Evolutionary conservation across 2,797 vertebrate genomes (phyloP).

Genomic region (Mus caroli): DNA sequence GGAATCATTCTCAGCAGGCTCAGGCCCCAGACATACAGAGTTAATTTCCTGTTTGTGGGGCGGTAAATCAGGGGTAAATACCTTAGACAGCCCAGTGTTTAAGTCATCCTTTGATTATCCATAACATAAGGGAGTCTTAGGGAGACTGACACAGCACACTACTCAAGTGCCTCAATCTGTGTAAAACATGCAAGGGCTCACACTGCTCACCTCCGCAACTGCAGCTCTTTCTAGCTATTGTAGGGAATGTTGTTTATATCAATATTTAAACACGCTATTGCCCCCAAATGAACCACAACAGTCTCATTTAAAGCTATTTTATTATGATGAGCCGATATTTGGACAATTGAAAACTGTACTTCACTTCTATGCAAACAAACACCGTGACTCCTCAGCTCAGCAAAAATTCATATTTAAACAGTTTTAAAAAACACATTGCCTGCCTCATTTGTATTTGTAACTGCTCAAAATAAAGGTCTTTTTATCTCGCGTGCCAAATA

Average conservation of each 20-base stretch:
- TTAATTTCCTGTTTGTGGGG: not conserved
- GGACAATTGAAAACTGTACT: conserved; percentile 76
- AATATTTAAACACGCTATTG: conserved; percentile 81
- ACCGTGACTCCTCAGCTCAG: conserved; percentile 65
- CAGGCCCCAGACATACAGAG: not conserved
- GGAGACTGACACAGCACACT: not conserved
- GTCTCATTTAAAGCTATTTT: conserved; percentile 80
- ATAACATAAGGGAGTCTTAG: conserved; percentile 1
- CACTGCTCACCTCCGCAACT: conserved; percentile 57
- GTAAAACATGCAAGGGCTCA: not conserved
- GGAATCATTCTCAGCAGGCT: not conserved
- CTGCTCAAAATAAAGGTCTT: conserved; percentile 78
- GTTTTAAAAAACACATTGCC: conserved; percentile 84
- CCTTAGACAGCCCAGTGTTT: conserved; percentile 35
- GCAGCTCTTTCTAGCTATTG: conserved; percentile 50
- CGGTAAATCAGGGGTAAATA: conserved; percentile 37
- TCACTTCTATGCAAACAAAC: conserved; percentile 65
- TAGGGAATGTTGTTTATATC: conserved; percentile 74
- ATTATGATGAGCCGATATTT: conserved; percentile 80
- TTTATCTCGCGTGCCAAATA: conserved; percentile 78
- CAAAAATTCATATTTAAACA: conserved; percentile 85
- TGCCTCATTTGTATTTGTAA: conserved; percentile 79
- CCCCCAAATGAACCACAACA: conserved; percentile 77
- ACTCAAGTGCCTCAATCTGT: conserved; percentile 19
- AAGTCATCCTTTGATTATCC: conserved; percentile 44